Percentiles rank a stretch among this genome's conserved stretches.
Evolutionary conservation across 2,888 invertebrate genomes (phyloP).

Genomic region (Melieria omissa): DNA sequence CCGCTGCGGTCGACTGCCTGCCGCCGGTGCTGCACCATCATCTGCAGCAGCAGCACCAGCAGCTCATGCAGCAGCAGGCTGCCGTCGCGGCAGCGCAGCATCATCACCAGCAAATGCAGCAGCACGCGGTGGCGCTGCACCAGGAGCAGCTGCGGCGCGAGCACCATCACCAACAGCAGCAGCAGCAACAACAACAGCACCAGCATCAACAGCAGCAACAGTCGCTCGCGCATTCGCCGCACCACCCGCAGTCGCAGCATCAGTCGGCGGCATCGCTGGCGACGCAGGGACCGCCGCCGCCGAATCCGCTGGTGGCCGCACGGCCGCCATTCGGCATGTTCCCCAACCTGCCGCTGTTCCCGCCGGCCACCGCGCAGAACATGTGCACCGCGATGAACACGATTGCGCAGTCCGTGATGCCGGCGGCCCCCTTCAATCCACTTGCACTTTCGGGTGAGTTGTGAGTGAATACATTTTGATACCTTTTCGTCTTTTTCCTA

Average conservation of each 20-base stretch:
- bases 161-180: constrained; percentile 49
- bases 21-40: constrained; percentile 62
- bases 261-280: constrained; percentile 27
- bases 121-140: constrained; percentile 59
- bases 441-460: constrained; percentile 78
- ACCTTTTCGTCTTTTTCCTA: not conserved
- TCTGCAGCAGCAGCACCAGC: constrained; percentile 63
- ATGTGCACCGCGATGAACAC: constrained; percentile 84
- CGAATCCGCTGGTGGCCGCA: constrained; percentile 60
- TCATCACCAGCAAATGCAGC: constrained; percentile 62
- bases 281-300: constrained; percentile 46
- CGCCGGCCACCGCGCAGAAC: constrained; percentile 73
- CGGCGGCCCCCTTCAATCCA: constrained; percentile 88
- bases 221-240: constrained; percentile 37
- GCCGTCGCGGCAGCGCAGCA: constrained; percentile 55
- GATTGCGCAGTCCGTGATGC: constrained; percentile 82
- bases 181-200: constrained; percentile 50
- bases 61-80: constrained; percentile 61
- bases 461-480: constrained; percentile 47
- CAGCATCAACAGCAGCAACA: constrained; percentile 39
- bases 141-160: constrained; percentile 62
- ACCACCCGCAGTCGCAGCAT: constrained; percentile 41
- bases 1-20: constrained; percentile 56
- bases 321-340: constrained; percentile 66
- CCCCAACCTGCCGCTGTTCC: constrained; percentile 66